Conservation (phyloP, 1,140 invertebrate species). For the Leptopilina clavipes region DNA sequence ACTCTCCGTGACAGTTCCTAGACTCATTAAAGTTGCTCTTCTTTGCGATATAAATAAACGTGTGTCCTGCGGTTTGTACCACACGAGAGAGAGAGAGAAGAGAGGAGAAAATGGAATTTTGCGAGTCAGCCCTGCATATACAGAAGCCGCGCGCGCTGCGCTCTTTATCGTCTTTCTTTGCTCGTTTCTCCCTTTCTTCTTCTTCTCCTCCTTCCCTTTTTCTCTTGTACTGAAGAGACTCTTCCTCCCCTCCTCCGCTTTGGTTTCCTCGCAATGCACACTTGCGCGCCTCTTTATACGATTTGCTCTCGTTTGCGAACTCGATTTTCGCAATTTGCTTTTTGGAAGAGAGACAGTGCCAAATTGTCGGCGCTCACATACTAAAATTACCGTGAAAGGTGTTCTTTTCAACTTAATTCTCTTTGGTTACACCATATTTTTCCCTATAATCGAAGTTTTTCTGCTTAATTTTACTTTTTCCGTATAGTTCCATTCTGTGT, state of each 20-base stretch:
- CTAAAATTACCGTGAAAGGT: slow-evolving; percentile 71
- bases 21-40: slow-evolving; percentile 72
- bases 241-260: too few relatives aligned
- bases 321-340: slow-evolving; percentile 58
- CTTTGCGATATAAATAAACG: slow-evolving; percentile 73
- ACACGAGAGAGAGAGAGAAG: slow-evolving; percentile 50
- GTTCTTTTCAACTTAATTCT: slow-evolving; percentile 54
- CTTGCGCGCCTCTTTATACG: slow-evolving; percentile 47
- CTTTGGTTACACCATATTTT: slow-evolving; percentile 37
- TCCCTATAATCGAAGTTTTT: neutral
- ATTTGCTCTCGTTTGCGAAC: slow-evolving; percentile 54
- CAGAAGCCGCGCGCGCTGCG: slow-evolving; percentile 36
- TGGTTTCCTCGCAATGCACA: neutral
- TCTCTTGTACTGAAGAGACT: slow-evolving; percentile 35
- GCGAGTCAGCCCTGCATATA: slow-evolving; percentile 52
- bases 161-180: slow-evolving; percentile 39
- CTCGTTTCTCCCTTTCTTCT: slow-evolving; percentile 38
- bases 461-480: too few relatives aligned
- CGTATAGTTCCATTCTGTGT: too few relatives aligned
- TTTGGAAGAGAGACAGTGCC: slow-evolving; percentile 67
- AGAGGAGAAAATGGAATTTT: slow-evolving; percentile 67
- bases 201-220: slow-evolving; percentile 23
- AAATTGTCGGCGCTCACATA: slow-evolving; percentile 68
- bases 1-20: slow-evolving; percentile 67
- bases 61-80: slow-evolving; percentile 56